Base-by-base conservation (phyloP, 2,797 vertebrate species). In the Darevskia mixta region DNA sequence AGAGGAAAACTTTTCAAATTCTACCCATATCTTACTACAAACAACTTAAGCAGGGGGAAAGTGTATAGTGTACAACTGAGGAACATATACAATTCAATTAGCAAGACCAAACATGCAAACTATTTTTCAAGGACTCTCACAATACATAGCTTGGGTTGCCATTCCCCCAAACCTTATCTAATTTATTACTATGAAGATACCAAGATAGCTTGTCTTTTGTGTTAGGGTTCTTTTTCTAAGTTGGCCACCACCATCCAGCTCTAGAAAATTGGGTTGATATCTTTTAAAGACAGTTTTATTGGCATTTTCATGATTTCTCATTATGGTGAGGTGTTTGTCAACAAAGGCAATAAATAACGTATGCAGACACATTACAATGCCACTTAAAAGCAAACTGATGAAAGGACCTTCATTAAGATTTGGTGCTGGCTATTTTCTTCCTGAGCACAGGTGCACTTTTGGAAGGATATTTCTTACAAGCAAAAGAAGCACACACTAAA, bases 11-110 rank as follows among this genome's bases (percentile, higher is more conserved):
- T 95, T 92, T 85, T 6, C 35, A 1, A 71, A 27, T 66, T 75
- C 85, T 38, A 83, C 61, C 73, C 82, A 75, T 85, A 32, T 86
- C 87, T 89, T 79, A 82, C 69, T 23, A 27, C 49, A 81, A 76
- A 18, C 29, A 29, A 87, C 27, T 43, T 17, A 29, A 79, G 29
- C 66, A 43, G 79, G 15, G 11, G 80, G 55, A 81, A 72, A 61
- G 35, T 13, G 80, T 80, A 25, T 80, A 25, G 75, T 75, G 58
- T 27, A 49, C 87, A 88, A 86, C 25, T 13, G 35, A 49, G 41
- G 35, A 45, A 64, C 13, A 38, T 13, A 81, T 18, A 45, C 77
- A 75, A 80, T 6, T 32, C 17, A 29, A 84, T 64, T 45, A 80
- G 61, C 23, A 20, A 84, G 0, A 17, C 9, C 27, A 88, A 32